Evolutionary conservation across 1,140 invertebrate species (phyloP), one percentile per base, ranked within the genome.

Genomic region (Arion vulgaris): DNA sequence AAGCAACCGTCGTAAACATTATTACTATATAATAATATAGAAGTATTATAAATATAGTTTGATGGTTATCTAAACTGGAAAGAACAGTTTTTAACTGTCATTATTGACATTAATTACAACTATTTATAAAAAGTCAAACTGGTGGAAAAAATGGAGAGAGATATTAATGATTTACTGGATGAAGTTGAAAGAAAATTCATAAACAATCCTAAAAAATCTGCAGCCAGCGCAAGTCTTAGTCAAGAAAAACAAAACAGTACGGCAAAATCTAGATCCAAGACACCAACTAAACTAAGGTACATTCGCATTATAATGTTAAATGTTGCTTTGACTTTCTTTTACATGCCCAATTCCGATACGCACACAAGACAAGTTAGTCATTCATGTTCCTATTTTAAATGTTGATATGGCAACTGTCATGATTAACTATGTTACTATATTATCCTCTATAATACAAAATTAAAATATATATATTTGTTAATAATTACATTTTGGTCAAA

Each of bases 91-190:
- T 57, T 23, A 9, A 57, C 51, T 57, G 51, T 57, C 51, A 57
- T 26, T 26, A 57, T 57, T 2, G 51, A 57, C 51, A 57, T 9
- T 57, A 23, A 23, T 57, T 57, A 23, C 15, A 57, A 57, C 51
- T 57, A 26, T 26, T 57, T 11, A 57, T 57, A 57, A 4, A 57
- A 57, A 57, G 23, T 57, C 62, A 34, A 5, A 32, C 17, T 32
- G 62, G 62, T 28, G 62, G n/a, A 5, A n/a, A 66, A 66, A 28
- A 66, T 66, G 62, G 62, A 89, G 38, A 90, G 91, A 80, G 90
- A 92, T 85, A 89, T 92, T 57, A 89, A 91, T 84, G 90, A 91
- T 83, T 86, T 91, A 62, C 81, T 91, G n/a, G 90, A 91, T 82
- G 90, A 91, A 86, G 90, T 91, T 15, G 90, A 91, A 82, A 81